Evolutionary conservation across 2,113 vertebrate genomes (phyloP).

Genomic region (Addax nasomaculatus): DNA sequence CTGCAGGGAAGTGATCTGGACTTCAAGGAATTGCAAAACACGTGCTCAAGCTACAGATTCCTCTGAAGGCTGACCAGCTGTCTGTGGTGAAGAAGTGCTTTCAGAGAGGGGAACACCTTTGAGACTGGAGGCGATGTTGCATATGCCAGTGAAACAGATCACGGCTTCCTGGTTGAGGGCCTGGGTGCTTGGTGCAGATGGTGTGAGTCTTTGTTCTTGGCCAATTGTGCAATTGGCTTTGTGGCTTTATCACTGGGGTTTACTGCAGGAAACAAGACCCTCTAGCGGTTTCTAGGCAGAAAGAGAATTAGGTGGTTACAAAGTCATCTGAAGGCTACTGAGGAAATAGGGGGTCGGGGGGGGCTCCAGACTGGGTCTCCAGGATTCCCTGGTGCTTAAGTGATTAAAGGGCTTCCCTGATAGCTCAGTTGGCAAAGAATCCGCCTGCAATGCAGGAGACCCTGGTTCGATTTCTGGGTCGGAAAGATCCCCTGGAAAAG

Average conservation of each 20-base stretch:
- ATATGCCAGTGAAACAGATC: background rate
- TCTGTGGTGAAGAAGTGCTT: background rate
- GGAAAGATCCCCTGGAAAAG: background rate
- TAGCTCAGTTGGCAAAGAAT: background rate
- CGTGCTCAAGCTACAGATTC: background rate
- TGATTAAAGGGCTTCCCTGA: background rate
- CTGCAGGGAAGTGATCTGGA: background rate
- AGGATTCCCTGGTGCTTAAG: background rate
- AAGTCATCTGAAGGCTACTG: background rate
- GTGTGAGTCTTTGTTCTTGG: background rate
- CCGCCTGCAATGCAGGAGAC: background rate
- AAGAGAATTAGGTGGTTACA: background rate
- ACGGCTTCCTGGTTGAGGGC: background rate
- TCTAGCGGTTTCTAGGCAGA: background rate
- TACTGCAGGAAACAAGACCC: background rate
- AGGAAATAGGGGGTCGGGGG: rapidly evolving
- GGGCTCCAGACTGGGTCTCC: background rate
- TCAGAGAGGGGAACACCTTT: background rate
- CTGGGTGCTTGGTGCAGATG: rapidly evolving
- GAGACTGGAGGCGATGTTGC: background rate
- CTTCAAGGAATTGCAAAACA: background rate
- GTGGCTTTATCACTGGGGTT: background rate
- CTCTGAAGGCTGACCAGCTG: background rate
- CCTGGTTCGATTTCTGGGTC: background rate
- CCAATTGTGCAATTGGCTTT: background rate